Percentiles rank a stretch among this genome's conserved stretches.
Conservation (phyloP, 2,113 vertebrate genomes). For the Takifugu flavidus region DNA sequence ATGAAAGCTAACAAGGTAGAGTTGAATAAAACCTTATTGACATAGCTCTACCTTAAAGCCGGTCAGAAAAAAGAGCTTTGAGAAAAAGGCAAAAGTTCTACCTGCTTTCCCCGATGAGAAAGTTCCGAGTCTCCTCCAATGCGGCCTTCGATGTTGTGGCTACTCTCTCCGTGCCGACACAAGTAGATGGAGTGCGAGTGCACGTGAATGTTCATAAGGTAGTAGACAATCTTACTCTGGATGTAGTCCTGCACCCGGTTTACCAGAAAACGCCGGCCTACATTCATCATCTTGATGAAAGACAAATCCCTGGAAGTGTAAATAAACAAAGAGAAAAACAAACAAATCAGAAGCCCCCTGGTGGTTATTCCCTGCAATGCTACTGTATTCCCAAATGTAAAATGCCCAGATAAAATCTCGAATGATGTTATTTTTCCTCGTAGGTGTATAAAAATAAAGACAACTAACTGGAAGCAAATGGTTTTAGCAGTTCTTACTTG, state of each 20-base stretch:
- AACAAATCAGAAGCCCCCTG: constrained; percentile 20
- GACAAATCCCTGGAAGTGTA: constrained; percentile 82
- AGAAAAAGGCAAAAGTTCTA: constrained; percentile 35
- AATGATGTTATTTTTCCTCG: not conserved
- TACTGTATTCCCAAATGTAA: not conserved
- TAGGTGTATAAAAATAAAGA: not conserved
- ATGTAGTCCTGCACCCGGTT: constrained; percentile 97
- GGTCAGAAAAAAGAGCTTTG: too few relatives aligned
- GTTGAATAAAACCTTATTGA: too few relatives aligned
- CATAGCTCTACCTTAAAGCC: too few relatives aligned
- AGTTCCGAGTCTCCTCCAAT: constrained; percentile 93
- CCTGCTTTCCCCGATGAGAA: constrained; percentile 85
- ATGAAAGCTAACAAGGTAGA: too few relatives aligned
- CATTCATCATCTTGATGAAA: constrained; percentile 97
- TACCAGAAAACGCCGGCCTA: constrained; percentile 92
- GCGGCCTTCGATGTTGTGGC: constrained; percentile 85
- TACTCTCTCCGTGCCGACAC: constrained; percentile 92
- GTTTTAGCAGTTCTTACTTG: constrained; percentile 79
- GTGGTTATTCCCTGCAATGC: constrained; percentile 25
- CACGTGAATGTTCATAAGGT: constrained; percentile 98
- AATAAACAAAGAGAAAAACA: too few relatives aligned
- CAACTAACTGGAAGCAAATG: not conserved
- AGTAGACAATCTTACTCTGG: constrained; percentile 98
- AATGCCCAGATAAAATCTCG: not conserved
- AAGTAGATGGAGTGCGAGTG: constrained; percentile 96